Percentiles rank a stretch among this genome's conserved stretches.
These are phyloP conservation scores for Nephrocerus scutellatus DNA, from an alignment of 2,888 invertebrate genomes.

Conservation along the genomic window DNA sequence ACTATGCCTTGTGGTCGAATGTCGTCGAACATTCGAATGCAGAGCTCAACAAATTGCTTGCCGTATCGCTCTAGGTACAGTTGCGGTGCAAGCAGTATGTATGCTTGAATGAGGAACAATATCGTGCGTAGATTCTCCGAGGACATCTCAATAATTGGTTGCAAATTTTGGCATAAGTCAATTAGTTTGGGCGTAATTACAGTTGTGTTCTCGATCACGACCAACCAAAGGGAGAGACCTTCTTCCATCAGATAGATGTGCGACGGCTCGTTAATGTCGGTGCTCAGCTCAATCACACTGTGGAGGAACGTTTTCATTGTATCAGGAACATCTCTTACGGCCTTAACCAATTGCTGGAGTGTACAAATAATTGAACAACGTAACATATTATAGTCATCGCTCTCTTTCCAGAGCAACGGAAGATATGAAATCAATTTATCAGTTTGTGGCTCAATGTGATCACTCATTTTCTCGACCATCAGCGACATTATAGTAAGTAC, in stretches of 20 bases:
- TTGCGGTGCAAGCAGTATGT: slow-evolving; percentile 71
- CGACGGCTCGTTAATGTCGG: slow-evolving; percentile 68
- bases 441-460: slow-evolving; percentile 60
- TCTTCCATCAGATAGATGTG: slow-evolving; percentile 90
- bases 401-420: slow-evolving; percentile 82
- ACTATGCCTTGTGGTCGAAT: slow-evolving; percentile 67
- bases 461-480: slow-evolving; percentile 79
- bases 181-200: slow-evolving; percentile 60
- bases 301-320: slow-evolving; percentile 59
- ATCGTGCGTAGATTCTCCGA: slow-evolving; percentile 74
- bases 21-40: slow-evolving; percentile 69
- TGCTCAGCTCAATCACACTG: slow-evolving; percentile 64
- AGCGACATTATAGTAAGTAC: slow-evolving; percentile 84
- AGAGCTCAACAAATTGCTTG: slow-evolving; percentile 59
- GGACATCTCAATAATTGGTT: slow-evolving; percentile 69
- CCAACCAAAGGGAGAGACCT: slow-evolving; percentile 83
- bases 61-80: slow-evolving; percentile 69
- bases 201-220: slow-evolving; percentile 70
- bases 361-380: slow-evolving; percentile 85
- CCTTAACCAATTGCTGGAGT: slow-evolving; percentile 71
- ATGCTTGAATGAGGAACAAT: slow-evolving; percentile 74
- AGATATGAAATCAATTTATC: slow-evolving; percentile 72
- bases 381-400: slow-evolving; percentile 81
- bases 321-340: slow-evolving; percentile 55
- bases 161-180: slow-evolving; percentile 66